These are phyloP conservation scores for Dinothrombium tinctorium DNA, from an alignment of 1,140 invertebrate genomes.

Conservation along the genomic window DNA sequence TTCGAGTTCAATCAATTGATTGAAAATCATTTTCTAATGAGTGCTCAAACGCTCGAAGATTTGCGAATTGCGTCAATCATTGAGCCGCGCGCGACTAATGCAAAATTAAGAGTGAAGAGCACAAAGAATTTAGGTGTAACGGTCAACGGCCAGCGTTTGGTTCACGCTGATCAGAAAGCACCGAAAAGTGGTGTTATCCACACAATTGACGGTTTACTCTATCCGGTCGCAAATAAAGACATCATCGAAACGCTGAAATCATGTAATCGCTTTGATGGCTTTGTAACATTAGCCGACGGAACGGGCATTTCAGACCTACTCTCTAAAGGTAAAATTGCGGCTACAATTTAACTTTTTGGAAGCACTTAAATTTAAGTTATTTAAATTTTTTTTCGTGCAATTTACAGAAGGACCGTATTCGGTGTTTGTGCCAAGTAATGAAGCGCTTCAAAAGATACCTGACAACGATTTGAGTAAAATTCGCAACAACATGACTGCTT, in stretches of 20 bases:
- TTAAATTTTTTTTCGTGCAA: background rate
- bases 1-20: slow-evolving; percentile 9
- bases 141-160: slow-evolving; percentile 16
- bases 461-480: slow-evolving; percentile 15
- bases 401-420: slow-evolving; percentile 17
- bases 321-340: slow-evolving; percentile 12
- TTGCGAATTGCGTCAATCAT: slow-evolving; percentile 6
- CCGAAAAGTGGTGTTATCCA: slow-evolving; percentile 16
- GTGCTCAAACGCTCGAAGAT: slow-evolving; percentile 9
- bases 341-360: no score
- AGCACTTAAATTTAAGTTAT: background rate
- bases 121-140: slow-evolving; percentile 13
- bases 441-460: slow-evolving; percentile 17
- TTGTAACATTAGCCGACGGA: slow-evolving; percentile 16
- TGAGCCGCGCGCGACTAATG: slow-evolving; percentile 3
- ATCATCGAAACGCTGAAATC: slow-evolving; percentile 14
- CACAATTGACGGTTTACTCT: slow-evolving; percentile 17
- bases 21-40: slow-evolving; percentile 13
- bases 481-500: slow-evolving; percentile 16
- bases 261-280: slow-evolving; percentile 17
- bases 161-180: slow-evolving; percentile 13
- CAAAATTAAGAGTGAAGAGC: slow-evolving; percentile 9
- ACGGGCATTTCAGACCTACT: slow-evolving; percentile 14
- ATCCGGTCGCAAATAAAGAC: slow-evolving; percentile 14
- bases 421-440: slow-evolving; percentile 17